Evolutionary conservation across 2,113 vertebrate genomes (phyloP), one percentile per base, ranked within the genome.

Genomic region (Elaphurus davidianus): DNA sequence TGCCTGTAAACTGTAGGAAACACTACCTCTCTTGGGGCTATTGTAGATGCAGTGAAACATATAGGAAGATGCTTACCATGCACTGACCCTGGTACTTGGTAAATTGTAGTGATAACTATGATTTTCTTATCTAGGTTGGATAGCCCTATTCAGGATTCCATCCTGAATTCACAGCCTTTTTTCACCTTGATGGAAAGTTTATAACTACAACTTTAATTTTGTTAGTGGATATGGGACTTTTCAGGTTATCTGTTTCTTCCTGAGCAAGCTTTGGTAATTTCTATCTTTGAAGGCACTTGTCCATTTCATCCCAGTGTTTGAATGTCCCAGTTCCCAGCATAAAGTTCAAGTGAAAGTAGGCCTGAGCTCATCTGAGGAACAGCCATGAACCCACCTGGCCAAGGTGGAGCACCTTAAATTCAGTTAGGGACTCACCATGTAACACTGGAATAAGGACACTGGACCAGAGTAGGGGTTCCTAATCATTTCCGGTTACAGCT

Each of bases 41-140:
- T 33, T 27, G 1, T 3, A 54, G 50, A 3, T 17, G 25, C 47
- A 14, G 19, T 2, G 30, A 11, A n/a, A 7, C 3, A 19, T 5
- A 5, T 2, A 25, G 36, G 16, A 5, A 25, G 15, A 12, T 1
- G 52, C 47, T 50, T 30, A 13, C 15, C 19, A 10, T 5, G n/a
- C 19, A 74, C n/a, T 1, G 1, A 3, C 50, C 21, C 30, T 6
- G 52, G 45, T 86, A 0, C 23, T 43, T 6, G n/a, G 85, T 54
- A 81, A n/a, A 9, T 16, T 6, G 4, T 67, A 86, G 27, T 3
- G 13, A 40, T 25, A 14, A 43, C 76, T n/a, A 1, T 76, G 19
- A 50, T 28, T 25, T 11, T 57, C 71, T 59, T 19, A 15, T 40
- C 74, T 74, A 50, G 52, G 17, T 6, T 11, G 36, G 30, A 57